Evolutionary conservation across 2,797 vertebrate species (phyloP).

Genomic region (Microcaecilia unicolor): DNA sequence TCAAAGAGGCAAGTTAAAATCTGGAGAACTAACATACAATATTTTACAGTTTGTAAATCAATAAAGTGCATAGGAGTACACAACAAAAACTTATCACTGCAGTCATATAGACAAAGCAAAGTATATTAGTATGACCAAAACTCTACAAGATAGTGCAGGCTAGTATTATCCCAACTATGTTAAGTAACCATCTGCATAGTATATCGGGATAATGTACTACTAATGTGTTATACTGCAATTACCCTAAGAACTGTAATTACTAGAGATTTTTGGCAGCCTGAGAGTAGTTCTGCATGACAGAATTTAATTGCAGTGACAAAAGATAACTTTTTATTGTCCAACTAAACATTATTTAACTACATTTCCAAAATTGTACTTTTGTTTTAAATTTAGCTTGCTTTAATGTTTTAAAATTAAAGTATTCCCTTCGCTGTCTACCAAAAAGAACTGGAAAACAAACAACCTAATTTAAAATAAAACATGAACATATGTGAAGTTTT

Average conservation of each 20-base stretch:
- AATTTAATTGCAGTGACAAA: background rate
- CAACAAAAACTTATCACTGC: too few relatives aligned
- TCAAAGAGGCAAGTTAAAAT: too few relatives aligned
- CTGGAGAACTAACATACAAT: too few relatives aligned
- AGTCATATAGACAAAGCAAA: background rate
- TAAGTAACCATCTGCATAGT: conserved; percentile 12
- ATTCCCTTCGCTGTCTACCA: too few relatives aligned
- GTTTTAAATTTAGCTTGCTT: background rate
- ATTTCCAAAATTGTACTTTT: background rate
- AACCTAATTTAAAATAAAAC: too few relatives aligned
- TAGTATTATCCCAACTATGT: background rate
- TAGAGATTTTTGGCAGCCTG: conserved; percentile 1
- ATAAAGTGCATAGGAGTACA: too few relatives aligned
- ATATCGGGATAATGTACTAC: conserved; percentile 1
- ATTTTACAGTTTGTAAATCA: too few relatives aligned
- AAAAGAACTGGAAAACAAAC: too few relatives aligned
- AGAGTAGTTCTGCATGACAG: background rate
- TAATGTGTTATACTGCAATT: conserved; percentile 12
- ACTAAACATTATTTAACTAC: background rate
- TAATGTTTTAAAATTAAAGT: background rate
- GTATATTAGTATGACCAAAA: conserved; percentile 4
- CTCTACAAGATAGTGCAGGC: background rate
- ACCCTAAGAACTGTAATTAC: conserved; percentile 12
- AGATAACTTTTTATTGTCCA: background rate
- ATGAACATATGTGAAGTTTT: too few relatives aligned